Conservation (phyloP, 1,140 invertebrate genomes). For the Brachionus koreanus region DNA sequence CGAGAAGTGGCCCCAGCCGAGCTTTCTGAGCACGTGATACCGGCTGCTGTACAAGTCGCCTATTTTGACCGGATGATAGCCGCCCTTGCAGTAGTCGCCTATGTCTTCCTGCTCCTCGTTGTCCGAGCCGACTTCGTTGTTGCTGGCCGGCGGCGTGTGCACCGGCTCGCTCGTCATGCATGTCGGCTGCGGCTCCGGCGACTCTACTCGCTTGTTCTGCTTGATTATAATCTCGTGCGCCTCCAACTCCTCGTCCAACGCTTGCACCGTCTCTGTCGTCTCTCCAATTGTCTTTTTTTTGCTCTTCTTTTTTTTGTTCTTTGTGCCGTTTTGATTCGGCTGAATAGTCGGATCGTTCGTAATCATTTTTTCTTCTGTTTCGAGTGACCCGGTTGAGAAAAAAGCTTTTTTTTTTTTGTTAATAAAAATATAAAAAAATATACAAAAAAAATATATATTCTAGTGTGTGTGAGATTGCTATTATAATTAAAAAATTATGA, state of each 20-base stretch:
- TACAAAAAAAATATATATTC: neutral
- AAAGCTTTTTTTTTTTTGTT: neutral
- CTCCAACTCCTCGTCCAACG: neutral
- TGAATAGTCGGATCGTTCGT: neutral
- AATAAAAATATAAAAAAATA: neutral
- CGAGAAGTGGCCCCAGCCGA: slow-evolving; percentile 97
- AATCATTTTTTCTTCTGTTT: neutral
- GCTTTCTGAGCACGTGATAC: slow-evolving; percentile 90
- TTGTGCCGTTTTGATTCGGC: neutral
- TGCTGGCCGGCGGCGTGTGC: neutral
- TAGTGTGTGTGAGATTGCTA: neutral
- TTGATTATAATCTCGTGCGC: neutral
- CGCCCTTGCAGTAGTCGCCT: slow-evolving; percentile 84
- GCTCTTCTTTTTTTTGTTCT: neutral
- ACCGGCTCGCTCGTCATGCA: neutral
- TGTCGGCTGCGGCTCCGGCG: neutral
- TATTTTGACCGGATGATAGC: slow-evolving; percentile 95
- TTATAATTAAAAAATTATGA: slow-evolving; percentile 19
- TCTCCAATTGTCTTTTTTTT: neutral
- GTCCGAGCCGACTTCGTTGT: slow-evolving; percentile 60
- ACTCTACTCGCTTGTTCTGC: neutral
- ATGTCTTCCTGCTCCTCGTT: slow-evolving; percentile 87
- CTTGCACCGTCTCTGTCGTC: neutral
- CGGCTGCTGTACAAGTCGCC: slow-evolving; percentile 85
- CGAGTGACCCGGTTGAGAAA: neutral